phyloP scores from a whole-genome alignment of 2,888 invertebrate species.

The Philopedon plagiatum region DNA sequence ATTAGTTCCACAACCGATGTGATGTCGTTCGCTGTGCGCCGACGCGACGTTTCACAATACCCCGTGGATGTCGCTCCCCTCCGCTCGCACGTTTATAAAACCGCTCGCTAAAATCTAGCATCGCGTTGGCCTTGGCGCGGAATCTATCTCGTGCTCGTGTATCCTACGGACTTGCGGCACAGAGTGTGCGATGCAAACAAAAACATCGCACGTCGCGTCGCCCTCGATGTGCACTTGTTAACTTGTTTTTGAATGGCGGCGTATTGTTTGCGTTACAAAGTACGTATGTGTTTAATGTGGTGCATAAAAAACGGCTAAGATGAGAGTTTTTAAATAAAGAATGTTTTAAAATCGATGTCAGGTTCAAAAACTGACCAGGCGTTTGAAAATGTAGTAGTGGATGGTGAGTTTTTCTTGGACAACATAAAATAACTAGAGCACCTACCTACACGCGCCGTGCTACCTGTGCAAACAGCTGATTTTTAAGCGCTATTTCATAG shows the following conservation, averaged over 20 bases:
- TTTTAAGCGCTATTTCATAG: too few relatives aligned
- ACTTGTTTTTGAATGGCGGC: background rate
- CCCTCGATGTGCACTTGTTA: conserved; percentile 17
- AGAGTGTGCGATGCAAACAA: conserved; percentile 6
- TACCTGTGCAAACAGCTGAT: too few relatives aligned
- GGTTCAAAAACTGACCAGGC: too few relatives aligned
- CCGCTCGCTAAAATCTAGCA: conserved; percentile 16
- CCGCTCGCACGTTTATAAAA: background rate
- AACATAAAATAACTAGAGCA: too few relatives aligned
- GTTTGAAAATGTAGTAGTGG: too few relatives aligned
- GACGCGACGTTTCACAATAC: conserved; percentile 9
- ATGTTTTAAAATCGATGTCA: background rate
- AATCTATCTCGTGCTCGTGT: background rate
- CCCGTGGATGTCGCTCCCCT: background rate
- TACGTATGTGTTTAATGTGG: background rate
- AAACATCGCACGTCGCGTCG: conserved; percentile 1
- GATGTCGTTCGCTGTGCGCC: conserved; percentile 6
- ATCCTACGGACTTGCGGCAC: background rate
- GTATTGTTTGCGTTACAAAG: background rate
- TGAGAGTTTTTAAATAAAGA: too few relatives aligned
- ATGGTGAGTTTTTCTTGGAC: too few relatives aligned
- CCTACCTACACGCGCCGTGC: too few relatives aligned
- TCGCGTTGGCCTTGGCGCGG: conserved; percentile 24
- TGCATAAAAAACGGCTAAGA: background rate
- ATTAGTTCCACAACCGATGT: background rate